Percentiles rank a stretch among this genome's conserved stretches.
phyloP scores from a whole-genome alignment of 2,113 vertebrate genomes.

The Azemiops feae region DNA sequence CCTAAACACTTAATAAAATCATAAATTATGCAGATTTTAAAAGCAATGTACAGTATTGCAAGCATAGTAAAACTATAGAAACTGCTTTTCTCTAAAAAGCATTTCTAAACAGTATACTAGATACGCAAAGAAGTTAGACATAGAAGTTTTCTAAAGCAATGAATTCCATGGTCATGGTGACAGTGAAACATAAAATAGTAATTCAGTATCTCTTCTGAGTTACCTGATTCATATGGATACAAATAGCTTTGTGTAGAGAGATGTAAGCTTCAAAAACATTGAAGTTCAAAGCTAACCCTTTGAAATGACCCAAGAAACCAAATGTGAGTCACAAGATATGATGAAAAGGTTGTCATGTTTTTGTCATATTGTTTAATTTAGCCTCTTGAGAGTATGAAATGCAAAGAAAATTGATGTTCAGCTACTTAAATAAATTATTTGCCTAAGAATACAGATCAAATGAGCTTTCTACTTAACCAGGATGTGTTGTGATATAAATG shows the following conservation, averaged over 20 bases:
- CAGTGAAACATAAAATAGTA: neutral
- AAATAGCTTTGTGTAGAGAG: neutral
- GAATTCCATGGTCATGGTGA: neutral
- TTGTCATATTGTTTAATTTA: neutral
- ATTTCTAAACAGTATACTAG: neutral
- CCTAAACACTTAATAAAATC: neutral
- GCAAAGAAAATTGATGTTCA: neutral
- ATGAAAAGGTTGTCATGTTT: neutral
- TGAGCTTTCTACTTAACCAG: neutral
- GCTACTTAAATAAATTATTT: neutral
- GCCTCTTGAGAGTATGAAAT: neutral
- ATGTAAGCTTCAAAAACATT: neutral
- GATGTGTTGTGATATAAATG: neutral
- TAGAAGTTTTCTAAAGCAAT: neutral
- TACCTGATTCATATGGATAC: neutral
- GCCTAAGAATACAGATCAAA: neutral
- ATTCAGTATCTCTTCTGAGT: neutral
- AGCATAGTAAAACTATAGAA: neutral
- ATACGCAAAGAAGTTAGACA: neutral
- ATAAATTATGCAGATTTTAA: neutral
- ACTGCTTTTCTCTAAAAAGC: neutral
- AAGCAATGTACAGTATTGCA: neutral
- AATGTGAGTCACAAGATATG: neutral
- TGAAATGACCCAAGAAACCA: neutral
- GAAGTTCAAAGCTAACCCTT: neutral